Conservation (phyloP, 2,888 invertebrate species). For the Euproctis similis region DNA sequence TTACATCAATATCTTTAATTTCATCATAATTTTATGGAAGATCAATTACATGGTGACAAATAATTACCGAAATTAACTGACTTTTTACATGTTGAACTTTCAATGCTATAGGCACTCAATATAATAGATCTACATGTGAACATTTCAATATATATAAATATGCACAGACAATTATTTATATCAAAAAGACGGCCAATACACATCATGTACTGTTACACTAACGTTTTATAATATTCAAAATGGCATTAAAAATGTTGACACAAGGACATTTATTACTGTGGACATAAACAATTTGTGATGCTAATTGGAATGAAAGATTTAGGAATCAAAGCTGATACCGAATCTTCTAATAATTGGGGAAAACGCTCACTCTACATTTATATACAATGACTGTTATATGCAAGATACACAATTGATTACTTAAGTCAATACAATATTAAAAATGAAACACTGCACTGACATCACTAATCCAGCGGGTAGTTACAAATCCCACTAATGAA, state of each 20-base stretch:
- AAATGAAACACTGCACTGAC: constrained; percentile 21
- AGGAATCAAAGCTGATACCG: constrained; percentile 55
- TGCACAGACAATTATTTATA: constrained; percentile 64
- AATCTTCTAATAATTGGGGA: constrained; percentile 54
- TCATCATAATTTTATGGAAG: constrained; percentile 76
- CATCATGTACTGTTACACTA: constrained; percentile 60
- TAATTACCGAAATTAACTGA: constrained; percentile 71
- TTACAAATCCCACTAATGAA: constrained; percentile 16
- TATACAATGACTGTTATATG: constrained; percentile 58
- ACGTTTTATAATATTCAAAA: constrained; percentile 64
- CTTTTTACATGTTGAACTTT: constrained; percentile 71
- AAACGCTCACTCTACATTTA: constrained; percentile 65
- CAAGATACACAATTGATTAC: constrained; percentile 49
- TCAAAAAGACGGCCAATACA: constrained; percentile 61
- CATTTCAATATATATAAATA: constrained; percentile 67
- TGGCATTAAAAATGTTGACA: constrained; percentile 69
- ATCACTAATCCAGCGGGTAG: constrained; percentile 13
- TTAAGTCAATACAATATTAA: constrained; percentile 36
- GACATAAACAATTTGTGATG: constrained; percentile 57
- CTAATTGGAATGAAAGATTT: constrained; percentile 58
- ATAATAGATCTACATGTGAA: constrained; percentile 73
- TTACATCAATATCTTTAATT: constrained; percentile 76
- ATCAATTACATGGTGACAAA: constrained; percentile 76
- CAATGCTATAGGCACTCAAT: constrained; percentile 76
- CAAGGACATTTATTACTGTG: constrained; percentile 52